Conservation (phyloP, 2,888 invertebrate species). For the Cistogaster globosa region DNA sequence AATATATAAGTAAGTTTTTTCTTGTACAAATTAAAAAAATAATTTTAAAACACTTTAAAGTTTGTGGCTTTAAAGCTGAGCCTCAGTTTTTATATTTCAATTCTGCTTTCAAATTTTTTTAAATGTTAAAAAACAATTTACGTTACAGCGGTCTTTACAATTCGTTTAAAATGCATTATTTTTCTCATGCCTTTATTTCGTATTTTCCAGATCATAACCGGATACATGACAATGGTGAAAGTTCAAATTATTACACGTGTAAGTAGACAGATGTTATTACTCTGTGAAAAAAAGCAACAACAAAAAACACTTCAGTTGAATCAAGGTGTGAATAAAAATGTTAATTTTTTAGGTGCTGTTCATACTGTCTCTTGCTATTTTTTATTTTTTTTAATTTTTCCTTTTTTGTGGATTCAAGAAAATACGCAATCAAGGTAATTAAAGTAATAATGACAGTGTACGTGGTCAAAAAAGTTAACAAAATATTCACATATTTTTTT, state of each 20-base stretch:
- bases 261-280: slow-evolving; percentile 49
- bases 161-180: background rate
- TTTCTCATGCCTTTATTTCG: background rate
- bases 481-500: background rate
- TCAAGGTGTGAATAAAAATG: slow-evolving; percentile 41
- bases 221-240: slow-evolving; percentile 63
- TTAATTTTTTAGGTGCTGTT: slow-evolving; percentile 26
- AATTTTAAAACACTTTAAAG: too few relatives aligned
- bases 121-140: too few relatives aligned
- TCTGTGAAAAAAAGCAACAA: background rate
- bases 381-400: too few relatives aligned
- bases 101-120: too few relatives aligned
- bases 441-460: slow-evolving; percentile 67
- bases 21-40: too few relatives aligned
- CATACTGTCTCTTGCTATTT: background rate
- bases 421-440: slow-evolving; percentile 69
- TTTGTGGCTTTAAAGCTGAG: too few relatives aligned
- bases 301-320: slow-evolving; percentile 11
- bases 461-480: slow-evolving; percentile 53
- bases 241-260: slow-evolving; percentile 68
- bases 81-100: too few relatives aligned
- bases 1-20: too few relatives aligned
- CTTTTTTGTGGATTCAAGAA: slow-evolving; percentile 36
- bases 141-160: too few relatives aligned
- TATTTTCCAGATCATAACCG: slow-evolving; percentile 58